Evolutionary conservation across 2,888 invertebrate species (phyloP).

Genomic region (Agrotis exclamationis): DNA sequence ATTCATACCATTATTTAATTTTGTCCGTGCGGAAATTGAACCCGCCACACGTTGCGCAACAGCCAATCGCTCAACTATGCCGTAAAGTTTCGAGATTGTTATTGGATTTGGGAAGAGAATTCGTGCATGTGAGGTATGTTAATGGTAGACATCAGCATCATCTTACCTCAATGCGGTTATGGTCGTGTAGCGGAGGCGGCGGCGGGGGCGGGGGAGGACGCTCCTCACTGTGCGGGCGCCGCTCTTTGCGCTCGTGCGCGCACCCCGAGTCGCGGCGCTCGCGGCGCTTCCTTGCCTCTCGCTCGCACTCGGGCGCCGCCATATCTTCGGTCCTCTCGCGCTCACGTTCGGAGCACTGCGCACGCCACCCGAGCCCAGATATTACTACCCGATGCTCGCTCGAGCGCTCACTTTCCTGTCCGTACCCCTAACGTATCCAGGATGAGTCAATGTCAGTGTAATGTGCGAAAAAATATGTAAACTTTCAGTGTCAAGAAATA

Average conservation of each 20-base stretch:
- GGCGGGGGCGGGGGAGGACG: constrained; percentile 85
- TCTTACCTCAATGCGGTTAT: constrained; percentile 85
- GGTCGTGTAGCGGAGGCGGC: constrained; percentile 86
- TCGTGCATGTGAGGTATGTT: no score
- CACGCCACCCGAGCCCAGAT: constrained; percentile 88
- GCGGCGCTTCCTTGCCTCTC: constrained; percentile 92
- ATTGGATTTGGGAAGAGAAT: no score
- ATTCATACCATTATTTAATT: no score
- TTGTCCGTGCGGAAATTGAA: no score
- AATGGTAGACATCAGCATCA: not conserved
- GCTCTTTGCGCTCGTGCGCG: constrained; percentile 87
- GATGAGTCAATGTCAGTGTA: constrained; percentile 78
- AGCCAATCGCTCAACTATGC: no score
- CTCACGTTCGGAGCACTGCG: constrained; percentile 87
- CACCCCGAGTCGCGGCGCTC: constrained; percentile 92
- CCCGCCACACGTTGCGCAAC: no score
- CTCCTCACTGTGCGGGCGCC: constrained; percentile 88
- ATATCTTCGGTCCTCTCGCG: constrained; percentile 86
- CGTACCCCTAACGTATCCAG: constrained; percentile 85
- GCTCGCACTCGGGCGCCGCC: constrained; percentile 90
- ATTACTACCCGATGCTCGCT: constrained; percentile 88
- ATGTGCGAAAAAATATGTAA: constrained; percentile 68
- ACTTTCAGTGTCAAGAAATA: constrained; percentile 62
- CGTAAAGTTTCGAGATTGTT: no score
- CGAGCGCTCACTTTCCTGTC: constrained; percentile 87